Evolutionary conservation across 2,797 vertebrate species (phyloP).

Genomic region (Cebuella pygmaea): DNA sequence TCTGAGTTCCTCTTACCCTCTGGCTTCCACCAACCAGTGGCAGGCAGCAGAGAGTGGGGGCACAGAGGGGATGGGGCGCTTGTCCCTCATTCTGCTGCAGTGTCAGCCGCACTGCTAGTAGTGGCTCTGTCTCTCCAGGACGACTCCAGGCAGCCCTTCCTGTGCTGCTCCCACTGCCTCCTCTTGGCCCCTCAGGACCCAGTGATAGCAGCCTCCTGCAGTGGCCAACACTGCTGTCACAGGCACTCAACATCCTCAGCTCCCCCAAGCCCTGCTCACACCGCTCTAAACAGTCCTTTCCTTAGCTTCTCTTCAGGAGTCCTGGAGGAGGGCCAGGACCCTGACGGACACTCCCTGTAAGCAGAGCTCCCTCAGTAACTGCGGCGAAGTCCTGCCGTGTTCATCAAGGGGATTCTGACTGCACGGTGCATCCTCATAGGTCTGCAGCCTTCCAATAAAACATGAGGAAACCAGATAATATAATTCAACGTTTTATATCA

Average conservation of each 20-base stretch:
- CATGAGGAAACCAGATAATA: not conserved
- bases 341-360: not conserved
- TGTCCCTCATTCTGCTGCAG: not conserved
- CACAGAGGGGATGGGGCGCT: no score
- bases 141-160: not conserved
- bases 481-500: constrained; percentile 80
- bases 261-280: not conserved
- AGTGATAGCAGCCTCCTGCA: no score
- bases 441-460: not conserved
- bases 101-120: not conserved
- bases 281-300: not conserved
- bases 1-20: not conserved
- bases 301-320: not conserved
- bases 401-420: not conserved
- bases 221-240: not conserved
- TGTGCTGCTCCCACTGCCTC: not conserved
- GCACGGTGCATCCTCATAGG: not conserved
- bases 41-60: no score
- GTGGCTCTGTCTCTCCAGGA: not conserved
- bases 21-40: not conserved
- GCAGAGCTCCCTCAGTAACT: not conserved
- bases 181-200: not conserved
- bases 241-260: not conserved
- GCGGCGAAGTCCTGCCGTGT: not conserved
- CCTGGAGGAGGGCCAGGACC: not conserved